Conservation (phyloP, 2,888 invertebrate species). For the Unio delphinus region DNA sequence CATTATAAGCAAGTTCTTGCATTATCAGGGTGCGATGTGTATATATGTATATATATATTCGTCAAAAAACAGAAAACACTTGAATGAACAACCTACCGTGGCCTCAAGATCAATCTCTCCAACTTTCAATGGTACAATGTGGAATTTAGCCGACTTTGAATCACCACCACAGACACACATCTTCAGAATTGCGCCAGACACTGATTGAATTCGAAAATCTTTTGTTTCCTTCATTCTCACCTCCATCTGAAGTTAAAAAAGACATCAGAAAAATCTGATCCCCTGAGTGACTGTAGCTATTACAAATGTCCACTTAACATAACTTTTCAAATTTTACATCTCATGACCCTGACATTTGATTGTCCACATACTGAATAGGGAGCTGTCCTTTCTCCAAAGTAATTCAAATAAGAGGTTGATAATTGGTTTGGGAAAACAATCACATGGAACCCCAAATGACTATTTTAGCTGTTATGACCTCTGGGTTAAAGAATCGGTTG, state of each 20-base stretch:
- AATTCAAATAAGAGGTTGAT: too few species aligned
- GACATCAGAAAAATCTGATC: not conserved
- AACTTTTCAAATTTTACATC: not conserved
- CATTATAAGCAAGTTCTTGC: too few species aligned
- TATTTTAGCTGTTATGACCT: too few species aligned
- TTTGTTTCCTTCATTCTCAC: constrained; percentile 30
- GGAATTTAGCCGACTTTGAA: constrained; percentile 50
- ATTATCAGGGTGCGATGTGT: too few species aligned
- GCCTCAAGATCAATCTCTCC: constrained; percentile 74
- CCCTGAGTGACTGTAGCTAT: not conserved
- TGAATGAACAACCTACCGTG: constrained; percentile 44
- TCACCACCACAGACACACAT: constrained; percentile 67
- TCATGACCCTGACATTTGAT: too few species aligned
- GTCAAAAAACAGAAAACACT: too few species aligned
- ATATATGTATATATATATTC: too few species aligned
- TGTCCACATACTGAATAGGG: too few species aligned
- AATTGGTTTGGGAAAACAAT: too few species aligned
- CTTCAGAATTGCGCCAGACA: constrained; percentile 8
- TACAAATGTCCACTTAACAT: not conserved
- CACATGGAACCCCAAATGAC: too few species aligned
- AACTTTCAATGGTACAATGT: constrained; percentile 61
- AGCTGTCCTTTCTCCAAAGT: too few species aligned
- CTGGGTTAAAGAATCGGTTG: too few species aligned
- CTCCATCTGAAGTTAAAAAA: constrained; percentile 40
- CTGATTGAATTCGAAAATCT: constrained; percentile 31